These are phyloP conservation scores for Thymelicus acteon DNA, from an alignment of 2,888 invertebrate genomes.

Conservation along the genomic window DNA sequence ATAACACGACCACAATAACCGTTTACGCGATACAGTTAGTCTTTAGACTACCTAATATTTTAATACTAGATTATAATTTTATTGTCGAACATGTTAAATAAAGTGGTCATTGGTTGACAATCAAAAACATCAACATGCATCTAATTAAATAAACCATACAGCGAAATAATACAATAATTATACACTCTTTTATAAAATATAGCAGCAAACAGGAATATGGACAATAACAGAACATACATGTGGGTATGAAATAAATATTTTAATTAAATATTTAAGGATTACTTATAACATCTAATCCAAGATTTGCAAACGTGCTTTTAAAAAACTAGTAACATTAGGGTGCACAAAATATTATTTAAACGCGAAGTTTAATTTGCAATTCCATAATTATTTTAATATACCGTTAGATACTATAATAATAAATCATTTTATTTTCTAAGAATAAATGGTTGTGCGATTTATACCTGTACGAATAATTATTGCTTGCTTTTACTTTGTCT, in stretches of 20 bases:
- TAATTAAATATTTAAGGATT: neutral
- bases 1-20: constrained; percentile 79
- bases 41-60: constrained; percentile 68
- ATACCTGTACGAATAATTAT: constrained; percentile 7
- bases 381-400: constrained; percentile 50
- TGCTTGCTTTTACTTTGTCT: neutral
- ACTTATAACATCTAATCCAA: constrained; percentile 11
- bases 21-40: constrained; percentile 69
- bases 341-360: constrained; percentile 60
- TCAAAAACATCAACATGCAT: constrained; percentile 30
- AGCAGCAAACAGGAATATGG: constrained; percentile 18
- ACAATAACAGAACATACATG: neutral
- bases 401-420: constrained; percentile 1
- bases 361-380: constrained; percentile 50
- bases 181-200: constrained; percentile 16
- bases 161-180: constrained; percentile 9
- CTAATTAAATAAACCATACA: constrained; percentile 23
- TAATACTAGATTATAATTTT: constrained; percentile 76
- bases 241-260: neutral
- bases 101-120: constrained; percentile 44
- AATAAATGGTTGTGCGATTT: constrained; percentile 15
- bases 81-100: constrained; percentile 81
- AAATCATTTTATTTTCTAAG: constrained; percentile 25
- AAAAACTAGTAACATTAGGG: constrained; percentile 41
- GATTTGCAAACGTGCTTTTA: constrained; percentile 16